These are phyloP conservation scores for Apodemus agrarius DNA, from an alignment of 2,797 vertebrate genomes.

Conservation along the genomic window DNA sequence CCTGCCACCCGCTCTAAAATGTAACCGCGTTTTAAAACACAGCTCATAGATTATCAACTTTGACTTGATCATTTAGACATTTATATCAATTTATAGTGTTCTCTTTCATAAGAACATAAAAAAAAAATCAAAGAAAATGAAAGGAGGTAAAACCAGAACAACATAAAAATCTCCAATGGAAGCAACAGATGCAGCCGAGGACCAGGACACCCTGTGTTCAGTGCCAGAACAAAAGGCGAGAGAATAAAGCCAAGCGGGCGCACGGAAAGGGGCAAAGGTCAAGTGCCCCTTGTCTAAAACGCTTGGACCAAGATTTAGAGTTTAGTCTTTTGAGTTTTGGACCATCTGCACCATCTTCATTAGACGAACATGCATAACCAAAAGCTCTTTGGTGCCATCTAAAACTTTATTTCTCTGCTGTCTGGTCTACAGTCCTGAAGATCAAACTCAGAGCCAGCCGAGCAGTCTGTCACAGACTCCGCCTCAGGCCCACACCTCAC, in stretches of 20 bases:
- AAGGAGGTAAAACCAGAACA: neutral
- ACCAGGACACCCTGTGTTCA: too few relatives aligned
- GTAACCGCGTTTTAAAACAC: neutral
- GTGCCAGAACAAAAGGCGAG: neutral
- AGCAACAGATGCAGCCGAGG: neutral
- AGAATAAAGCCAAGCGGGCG: neutral
- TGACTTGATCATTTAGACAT: slow-evolving; percentile 31
- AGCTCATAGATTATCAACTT: slow-evolving; percentile 58
- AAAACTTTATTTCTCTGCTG: neutral
- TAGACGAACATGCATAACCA: neutral
- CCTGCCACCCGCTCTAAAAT: neutral
- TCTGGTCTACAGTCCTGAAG: neutral
- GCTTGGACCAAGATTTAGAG: neutral
- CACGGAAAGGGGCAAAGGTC: neutral
- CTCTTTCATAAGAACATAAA: slow-evolving; percentile 9
- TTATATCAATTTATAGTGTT: slow-evolving; percentile 35
- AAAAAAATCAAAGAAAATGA: neutral
- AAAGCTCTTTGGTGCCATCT: neutral
- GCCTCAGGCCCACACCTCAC: neutral
- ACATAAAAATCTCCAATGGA: neutral
- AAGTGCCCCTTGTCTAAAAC: neutral
- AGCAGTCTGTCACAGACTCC: neutral
- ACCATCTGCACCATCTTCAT: neutral
- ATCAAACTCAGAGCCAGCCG: neutral
- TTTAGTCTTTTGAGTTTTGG: neutral